Base-by-base conservation (phyloP, 1,140 invertebrate species). In the Copidosoma floridanum region DNA sequence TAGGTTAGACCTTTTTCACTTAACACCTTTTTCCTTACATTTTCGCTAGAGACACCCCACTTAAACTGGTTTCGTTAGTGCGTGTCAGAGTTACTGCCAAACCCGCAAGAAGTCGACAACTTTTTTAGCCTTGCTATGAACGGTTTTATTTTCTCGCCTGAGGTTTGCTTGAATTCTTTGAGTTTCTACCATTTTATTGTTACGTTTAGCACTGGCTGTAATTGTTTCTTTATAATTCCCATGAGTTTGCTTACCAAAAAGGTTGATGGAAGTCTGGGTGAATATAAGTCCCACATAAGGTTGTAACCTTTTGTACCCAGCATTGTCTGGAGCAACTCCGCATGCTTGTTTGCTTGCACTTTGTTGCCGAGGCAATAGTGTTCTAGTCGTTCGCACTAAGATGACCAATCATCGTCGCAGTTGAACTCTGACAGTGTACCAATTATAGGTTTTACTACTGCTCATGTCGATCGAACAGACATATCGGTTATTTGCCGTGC, bases 121-220 rank as follows among this genome's bases (percentile, higher is more conserved):
- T 48, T 40, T 40, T 52, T 38, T 18, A 65, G 26, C 11, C 16
- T 52, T 3, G 64, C 60, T 18, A 52, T 40, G 35, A 41, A 65
- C 32, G 52, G 21, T 6, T 41, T 41, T n/a, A 65, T 50, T 3
- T 55, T 27, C 26, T 65, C 64, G 7, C 37, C 52, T 5, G 29
- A 27, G 0, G 5, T 5, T 56, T 65, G 60, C 16, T 16, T 12
- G 3, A 40, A 18, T 35, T 51, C 29, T 18, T 59, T 40, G 21
- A 59, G 58, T 10, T 11, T 62, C 12, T 52, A 62, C 1, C 64
- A 8, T 29, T 62, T 32, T 40, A 55, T 59, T 38, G 73, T 70
- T 8, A 68, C 59, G 8, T 67, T 76, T 2, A 67, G 60, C n/a
- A 57, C 55, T 4, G 71, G 75, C 41, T 75, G 57, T 24, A 75